These are phyloP conservation scores for Chloroclysta siterata DNA, from an alignment of 2,888 invertebrate species.

Conservation along the genomic window DNA sequence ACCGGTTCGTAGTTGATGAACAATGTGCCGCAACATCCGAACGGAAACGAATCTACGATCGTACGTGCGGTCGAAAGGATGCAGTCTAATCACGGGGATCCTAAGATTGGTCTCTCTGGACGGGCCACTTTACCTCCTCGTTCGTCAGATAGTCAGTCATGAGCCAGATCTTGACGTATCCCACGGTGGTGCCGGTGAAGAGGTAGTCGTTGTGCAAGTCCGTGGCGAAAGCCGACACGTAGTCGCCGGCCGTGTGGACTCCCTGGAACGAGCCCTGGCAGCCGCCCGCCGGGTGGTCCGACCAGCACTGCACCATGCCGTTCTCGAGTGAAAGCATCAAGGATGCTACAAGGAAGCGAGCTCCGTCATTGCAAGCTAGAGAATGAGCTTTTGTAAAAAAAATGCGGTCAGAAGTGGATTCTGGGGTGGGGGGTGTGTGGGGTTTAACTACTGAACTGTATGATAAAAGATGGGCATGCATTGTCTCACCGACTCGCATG, in stretches of 20 bases:
- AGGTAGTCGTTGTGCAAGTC: conserved; percentile 89
- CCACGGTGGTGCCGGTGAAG: conserved; percentile 88
- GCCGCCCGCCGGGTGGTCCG: conserved; percentile 90
- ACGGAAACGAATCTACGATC: too few species aligned
- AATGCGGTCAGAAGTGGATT: not conserved
- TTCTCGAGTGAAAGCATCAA: conserved; percentile 90
- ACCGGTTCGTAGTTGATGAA: too few species aligned
- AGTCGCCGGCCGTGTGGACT: conserved; percentile 87
- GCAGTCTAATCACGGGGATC: too few species aligned
- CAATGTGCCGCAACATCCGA: too few species aligned
- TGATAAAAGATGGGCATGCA: too few species aligned
- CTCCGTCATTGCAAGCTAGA: not conserved
- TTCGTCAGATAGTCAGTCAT: conserved; percentile 87
- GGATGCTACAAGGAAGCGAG: conserved; percentile 78
- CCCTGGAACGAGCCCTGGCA: conserved; percentile 88
- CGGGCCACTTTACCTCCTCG: conserved; percentile 56
- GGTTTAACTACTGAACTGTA: not conserved
- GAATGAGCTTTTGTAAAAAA: not conserved
- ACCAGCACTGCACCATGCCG: conserved; percentile 92
- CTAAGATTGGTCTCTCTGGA: too few species aligned
- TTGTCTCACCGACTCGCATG: conserved; percentile 54
- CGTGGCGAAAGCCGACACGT: conserved; percentile 88
- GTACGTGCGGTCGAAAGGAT: too few species aligned
- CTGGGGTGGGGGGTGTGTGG: not conserved
- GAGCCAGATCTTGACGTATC: conserved; percentile 93